A percentile compares a stretch with the other conserved stretches of the same genome.
Evolutionary conservation across 92 coral and sea anemone genomes (phyloP).

Genomic region (Epizoanthus ramosus): DNA sequence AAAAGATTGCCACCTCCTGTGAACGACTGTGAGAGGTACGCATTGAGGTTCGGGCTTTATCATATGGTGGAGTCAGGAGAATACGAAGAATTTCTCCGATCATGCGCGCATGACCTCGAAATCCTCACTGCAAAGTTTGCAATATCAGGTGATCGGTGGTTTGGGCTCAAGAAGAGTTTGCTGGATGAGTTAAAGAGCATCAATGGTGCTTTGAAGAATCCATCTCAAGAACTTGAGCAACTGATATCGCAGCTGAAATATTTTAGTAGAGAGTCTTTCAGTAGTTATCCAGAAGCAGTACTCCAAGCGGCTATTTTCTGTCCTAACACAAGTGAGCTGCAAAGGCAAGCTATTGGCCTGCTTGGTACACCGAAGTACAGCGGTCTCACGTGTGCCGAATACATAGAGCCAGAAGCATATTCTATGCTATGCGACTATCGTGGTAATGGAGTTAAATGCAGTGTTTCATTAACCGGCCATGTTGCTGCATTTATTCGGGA

Average conservation of each 20-base stretch:
- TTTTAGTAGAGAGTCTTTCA: not conserved
- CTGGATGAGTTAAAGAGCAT: not conserved
- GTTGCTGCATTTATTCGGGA: slow-evolving; percentile 6
- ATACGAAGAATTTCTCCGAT: not conserved
- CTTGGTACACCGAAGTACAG: slow-evolving; percentile 28
- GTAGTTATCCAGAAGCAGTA: not conserved
- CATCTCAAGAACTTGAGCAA: not conserved
- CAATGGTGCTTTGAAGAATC: no score
- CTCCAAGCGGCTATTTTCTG: slow-evolving; percentile 19
- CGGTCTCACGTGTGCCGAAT: not conserved
- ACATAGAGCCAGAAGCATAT: not conserved
- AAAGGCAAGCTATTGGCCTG: slow-evolving; percentile 6
- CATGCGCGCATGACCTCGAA: not conserved
- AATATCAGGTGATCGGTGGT: not conserved
- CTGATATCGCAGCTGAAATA: slow-evolving; percentile 1
- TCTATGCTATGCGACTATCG: not conserved
- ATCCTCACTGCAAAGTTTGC: slow-evolving; percentile 12
- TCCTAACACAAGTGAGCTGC: slow-evolving; percentile 12
- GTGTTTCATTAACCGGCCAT: not conserved
- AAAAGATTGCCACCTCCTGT: no score
- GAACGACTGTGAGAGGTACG: no score
- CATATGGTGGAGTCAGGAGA: slow-evolving; percentile 11
- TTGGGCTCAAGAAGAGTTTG: not conserved
- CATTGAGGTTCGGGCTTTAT: no score
- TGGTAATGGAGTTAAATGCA: not conserved